Evolutionary conservation across 2,113 vertebrate species (phyloP).

Genomic region (Chionodraco myersi): DNA sequence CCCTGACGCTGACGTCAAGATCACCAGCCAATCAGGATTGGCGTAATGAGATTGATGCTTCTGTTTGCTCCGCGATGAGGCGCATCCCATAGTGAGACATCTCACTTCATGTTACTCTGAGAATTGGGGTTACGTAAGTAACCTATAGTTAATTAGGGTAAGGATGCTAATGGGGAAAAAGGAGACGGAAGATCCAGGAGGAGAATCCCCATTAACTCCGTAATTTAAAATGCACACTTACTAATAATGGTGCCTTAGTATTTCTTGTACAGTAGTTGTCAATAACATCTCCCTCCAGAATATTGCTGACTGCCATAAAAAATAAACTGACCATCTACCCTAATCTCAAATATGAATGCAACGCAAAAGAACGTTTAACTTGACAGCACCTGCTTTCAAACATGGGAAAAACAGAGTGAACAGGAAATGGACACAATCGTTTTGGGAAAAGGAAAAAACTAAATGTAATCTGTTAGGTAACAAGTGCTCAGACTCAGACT

Average conservation of each 20-base stretch:
- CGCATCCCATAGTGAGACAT: too few relatives aligned
- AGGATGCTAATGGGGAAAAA: slow-evolving; percentile 21
- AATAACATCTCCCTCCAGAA: slow-evolving; percentile 20
- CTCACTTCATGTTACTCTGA: too few relatives aligned
- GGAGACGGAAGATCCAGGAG: not conserved
- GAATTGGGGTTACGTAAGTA: too few relatives aligned
- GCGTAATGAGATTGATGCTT: too few relatives aligned
- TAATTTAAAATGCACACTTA: slow-evolving; percentile 1
- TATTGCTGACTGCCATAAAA: not conserved
- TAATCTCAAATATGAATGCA: not conserved
- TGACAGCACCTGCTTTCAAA: slow-evolving; percentile 21
- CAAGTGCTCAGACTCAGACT: slow-evolving; percentile 14
- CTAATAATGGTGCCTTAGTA: slow-evolving; percentile 7
- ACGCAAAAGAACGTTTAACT: slow-evolving; percentile 3
- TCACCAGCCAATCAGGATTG: too few relatives aligned
- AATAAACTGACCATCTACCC: not conserved
- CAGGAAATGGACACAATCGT: not conserved
- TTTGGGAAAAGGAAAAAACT: not conserved
- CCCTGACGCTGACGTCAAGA: too few relatives aligned
- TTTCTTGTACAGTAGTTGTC: slow-evolving; percentile 4
- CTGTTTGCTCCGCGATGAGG: too few relatives aligned
- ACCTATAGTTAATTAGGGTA: not conserved
- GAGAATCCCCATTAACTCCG: slow-evolving; percentile 8
- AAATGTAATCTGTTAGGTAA: slow-evolving; percentile 16
- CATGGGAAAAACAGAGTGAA: not conserved